A percentile compares a stretch with the other conserved stretches of the same genome.
phyloP scores from a whole-genome alignment of 2,797 vertebrate species.

The Simalia tracyae region DNA sequence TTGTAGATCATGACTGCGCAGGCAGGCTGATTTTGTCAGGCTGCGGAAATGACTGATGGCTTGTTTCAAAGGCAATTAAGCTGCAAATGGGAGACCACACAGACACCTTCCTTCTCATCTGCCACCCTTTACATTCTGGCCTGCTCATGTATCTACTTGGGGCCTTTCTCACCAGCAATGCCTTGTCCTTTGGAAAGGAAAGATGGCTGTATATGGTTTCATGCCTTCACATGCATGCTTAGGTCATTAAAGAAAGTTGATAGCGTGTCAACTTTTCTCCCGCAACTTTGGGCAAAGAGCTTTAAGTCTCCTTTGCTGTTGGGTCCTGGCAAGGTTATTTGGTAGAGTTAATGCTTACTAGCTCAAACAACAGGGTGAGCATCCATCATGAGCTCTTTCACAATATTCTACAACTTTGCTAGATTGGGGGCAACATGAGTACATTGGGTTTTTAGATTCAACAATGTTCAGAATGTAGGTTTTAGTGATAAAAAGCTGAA shows the following conservation, averaged over 20 bases:
- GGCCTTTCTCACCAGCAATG: not conserved
- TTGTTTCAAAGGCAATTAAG: conserved; percentile 62
- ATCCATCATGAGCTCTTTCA: not conserved
- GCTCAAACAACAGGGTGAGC: not conserved
- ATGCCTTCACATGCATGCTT: not conserved
- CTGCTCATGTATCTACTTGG: not conserved
- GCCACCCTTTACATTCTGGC: not conserved
- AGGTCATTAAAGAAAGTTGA: not conserved
- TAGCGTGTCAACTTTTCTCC: not conserved
- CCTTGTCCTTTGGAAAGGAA: not conserved
- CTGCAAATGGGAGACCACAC: conserved; percentile 5
- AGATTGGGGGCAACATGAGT: not conserved
- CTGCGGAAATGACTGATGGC: conserved; percentile 53
- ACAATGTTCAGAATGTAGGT: not conserved
- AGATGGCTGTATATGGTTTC: not conserved
- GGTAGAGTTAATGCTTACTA: not conserved
- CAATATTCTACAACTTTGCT: not conserved
- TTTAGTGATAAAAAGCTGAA: not conserved
- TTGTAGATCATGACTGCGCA: not conserved
- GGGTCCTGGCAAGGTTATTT: too few species aligned
- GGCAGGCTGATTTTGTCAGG: conserved; percentile 28
- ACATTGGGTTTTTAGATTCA: not conserved
- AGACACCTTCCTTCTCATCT: conserved; percentile 31
- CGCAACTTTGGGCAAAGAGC: not conserved
- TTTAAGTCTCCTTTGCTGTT: not conserved